Evolutionary conservation across 1,140 invertebrate genomes (phyloP).

Genomic region (Zaprionus ghesquierei): DNA sequence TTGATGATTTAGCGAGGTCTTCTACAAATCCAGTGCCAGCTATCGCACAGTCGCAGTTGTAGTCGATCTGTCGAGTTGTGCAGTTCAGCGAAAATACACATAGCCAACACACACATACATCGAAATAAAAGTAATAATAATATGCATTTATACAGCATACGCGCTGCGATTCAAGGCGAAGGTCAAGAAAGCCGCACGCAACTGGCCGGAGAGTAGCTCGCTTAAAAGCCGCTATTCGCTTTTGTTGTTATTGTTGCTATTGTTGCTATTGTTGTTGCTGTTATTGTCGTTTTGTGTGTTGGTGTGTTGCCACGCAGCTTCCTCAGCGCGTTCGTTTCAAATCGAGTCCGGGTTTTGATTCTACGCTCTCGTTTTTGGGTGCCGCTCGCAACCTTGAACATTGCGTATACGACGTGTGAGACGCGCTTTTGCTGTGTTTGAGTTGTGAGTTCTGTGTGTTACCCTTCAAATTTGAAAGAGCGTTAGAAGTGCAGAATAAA

Average conservation of each 20-base stretch:
- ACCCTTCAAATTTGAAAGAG: background rate
- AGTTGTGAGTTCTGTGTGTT: conserved; percentile 27
- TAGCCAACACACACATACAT: background rate
- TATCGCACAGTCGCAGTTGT: background rate
- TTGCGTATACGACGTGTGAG: conserved; percentile 54
- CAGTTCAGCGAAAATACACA: conserved; percentile 3
- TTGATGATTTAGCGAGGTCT: background rate
- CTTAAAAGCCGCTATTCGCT: conserved; percentile 16
- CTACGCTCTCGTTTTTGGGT: conserved; percentile 25
- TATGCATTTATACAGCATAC: conserved; percentile 14
- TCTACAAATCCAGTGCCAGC: background rate
- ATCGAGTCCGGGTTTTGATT: conserved; percentile 52
- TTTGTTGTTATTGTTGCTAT: conserved; percentile 15
- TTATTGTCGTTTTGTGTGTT: conserved; percentile 17
- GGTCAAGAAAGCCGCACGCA: conserved; percentile 41
- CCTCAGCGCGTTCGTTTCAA: conserved; percentile 9
- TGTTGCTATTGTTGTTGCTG: conserved; percentile 3
- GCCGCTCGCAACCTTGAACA: conserved; percentile 55
- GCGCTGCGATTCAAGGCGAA: conserved; percentile 41
- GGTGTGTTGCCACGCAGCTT: conserved; percentile 51
- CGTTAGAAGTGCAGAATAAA: background rate
- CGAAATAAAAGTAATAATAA: background rate
- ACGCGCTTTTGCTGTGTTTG: conserved; percentile 30
- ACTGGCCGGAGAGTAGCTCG: conserved; percentile 8
- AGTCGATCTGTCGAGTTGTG: conserved; percentile 1